Percentiles rank a stretch among this genome's conserved stretches.
phyloP scores from a whole-genome alignment of 2,113 vertebrate species.

The Tetrax tetrax region DNA sequence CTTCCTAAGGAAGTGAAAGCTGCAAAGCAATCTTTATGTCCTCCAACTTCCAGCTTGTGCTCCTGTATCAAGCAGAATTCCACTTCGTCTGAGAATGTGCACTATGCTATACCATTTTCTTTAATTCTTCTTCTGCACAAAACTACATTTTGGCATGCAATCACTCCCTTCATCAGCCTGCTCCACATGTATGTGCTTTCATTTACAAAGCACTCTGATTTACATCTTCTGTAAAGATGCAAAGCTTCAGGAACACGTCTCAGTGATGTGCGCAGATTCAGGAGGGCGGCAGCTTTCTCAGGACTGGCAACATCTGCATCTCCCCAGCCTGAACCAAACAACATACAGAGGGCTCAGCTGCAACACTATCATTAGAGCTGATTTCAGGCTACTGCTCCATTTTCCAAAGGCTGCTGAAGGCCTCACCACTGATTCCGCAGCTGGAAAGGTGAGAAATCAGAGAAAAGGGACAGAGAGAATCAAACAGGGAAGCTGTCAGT shows the following conservation, averaged over 20 bases:
- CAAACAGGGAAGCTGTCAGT: not conserved
- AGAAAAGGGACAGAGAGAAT: not conserved
- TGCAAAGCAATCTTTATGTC: not conserved
- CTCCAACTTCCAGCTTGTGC: not conserved
- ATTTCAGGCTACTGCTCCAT: not conserved
- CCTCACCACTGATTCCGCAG: not conserved
- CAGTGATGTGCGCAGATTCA: not conserved
- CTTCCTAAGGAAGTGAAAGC: conserved; percentile 14
- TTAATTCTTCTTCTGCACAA: not conserved
- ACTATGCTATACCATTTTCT: not conserved
- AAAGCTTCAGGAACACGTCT: not conserved
- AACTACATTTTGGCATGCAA: not conserved
- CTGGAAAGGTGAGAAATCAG: not conserved
- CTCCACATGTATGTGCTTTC: not conserved
- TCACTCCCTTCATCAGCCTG: not conserved
- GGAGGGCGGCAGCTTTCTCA: not conserved
- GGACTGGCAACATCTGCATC: not conserved
- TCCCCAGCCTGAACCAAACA: not conserved
- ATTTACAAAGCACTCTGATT: conserved; percentile 9
- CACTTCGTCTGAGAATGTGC: not conserved
- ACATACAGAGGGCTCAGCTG: not conserved
- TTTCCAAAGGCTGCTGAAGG: not conserved
- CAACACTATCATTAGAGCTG: not conserved
- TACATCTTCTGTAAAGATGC: not conserved
- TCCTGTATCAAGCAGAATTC: not conserved